These are phyloP conservation scores for Perca fluviatilis DNA, from an alignment of 2,113 vertebrate genomes.

Conservation along the genomic window DNA sequence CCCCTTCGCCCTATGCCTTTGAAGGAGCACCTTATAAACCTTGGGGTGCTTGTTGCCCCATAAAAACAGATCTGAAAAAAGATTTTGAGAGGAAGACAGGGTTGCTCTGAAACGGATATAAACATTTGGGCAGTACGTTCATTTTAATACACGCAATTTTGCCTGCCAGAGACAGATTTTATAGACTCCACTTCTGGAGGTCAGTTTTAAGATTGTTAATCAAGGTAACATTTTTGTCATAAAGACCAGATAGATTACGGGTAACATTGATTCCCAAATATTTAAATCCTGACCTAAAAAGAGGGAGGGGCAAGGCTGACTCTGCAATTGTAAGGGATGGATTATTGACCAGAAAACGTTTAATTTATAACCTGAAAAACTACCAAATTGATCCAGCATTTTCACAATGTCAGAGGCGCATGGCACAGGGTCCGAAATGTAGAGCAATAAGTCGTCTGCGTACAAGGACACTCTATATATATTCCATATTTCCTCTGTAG, in stretches of 20 bases:
- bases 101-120: background rate
- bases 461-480: slow-evolving; percentile 2
- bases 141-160: background rate
- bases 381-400: background rate
- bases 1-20: too few relatives aligned
- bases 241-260: background rate
- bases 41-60: too few relatives aligned
- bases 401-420: background rate
- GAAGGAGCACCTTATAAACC: too few relatives aligned
- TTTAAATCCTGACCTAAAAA: background rate
- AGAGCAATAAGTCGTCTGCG: background rate
- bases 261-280: background rate
- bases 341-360: background rate
- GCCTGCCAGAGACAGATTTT: background rate
- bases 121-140: background rate
- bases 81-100: too few relatives aligned
- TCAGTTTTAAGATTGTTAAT: background rate
- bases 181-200: background rate
- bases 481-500: background rate
- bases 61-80: too few relatives aligned
- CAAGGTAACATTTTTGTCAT: background rate
- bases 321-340: background rate
- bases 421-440: background rate
- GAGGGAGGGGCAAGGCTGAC: background rate
- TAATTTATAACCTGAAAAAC: background rate